Conservation (phyloP, 2,797 vertebrate species). For the Sphenopsis melanotis region DNA sequence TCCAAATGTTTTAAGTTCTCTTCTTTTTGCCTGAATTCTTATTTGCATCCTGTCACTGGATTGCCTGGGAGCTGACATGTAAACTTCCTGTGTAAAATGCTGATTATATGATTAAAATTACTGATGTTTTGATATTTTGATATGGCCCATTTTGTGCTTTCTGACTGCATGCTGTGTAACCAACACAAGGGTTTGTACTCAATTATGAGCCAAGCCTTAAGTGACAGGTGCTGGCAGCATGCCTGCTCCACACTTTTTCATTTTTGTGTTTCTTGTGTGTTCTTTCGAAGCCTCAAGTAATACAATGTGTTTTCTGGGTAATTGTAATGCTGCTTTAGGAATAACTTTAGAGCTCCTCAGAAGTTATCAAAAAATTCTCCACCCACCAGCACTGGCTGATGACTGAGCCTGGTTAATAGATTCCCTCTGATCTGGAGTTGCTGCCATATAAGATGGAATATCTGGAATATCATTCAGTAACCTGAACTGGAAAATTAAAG, state of each 20-base stretch:
- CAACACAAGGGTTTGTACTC: background rate
- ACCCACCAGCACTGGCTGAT: background rate
- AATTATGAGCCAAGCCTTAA: background rate
- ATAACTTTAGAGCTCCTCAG: background rate
- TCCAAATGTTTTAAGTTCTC: background rate
- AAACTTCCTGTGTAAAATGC: background rate
- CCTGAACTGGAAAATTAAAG: slow-evolving; percentile 13
- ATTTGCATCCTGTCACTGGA: background rate
- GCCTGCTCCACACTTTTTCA: background rate
- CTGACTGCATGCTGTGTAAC: background rate
- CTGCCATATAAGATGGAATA: background rate
- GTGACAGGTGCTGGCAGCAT: background rate
- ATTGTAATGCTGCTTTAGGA: background rate
- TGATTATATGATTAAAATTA: background rate
- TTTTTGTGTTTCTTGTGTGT: background rate
- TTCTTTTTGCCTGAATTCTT: background rate
- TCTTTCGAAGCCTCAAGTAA: background rate
- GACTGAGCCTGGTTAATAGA: background rate
- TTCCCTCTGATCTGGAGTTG: background rate
- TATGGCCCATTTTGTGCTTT: background rate
- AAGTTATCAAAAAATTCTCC: background rate
- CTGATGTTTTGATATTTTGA: background rate
- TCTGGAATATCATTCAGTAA: background rate
- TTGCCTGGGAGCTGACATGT: background rate
- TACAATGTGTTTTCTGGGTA: background rate